A percentile compares a stretch with the other conserved stretches of the same genome.
phyloP scores from a whole-genome alignment of 2,113 vertebrate genomes.

The Dascyllus trimaculatus region DNA sequence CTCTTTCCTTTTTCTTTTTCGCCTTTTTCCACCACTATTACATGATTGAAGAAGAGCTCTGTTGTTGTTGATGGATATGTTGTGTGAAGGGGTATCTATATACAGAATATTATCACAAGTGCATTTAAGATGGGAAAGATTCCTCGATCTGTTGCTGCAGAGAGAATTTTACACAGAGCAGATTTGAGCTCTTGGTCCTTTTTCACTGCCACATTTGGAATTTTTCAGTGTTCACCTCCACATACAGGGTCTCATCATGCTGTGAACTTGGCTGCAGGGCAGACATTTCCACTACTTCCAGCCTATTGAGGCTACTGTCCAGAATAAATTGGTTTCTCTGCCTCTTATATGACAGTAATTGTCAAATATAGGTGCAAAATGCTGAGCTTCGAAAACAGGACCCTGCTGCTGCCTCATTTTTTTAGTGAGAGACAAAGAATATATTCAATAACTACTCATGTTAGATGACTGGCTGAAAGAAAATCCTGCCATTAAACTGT shows the following conservation, averaged over 20 bases:
- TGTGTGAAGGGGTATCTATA: not conserved
- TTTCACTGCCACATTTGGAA: constrained; percentile 10
- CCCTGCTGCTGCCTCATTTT: not conserved
- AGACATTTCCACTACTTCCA: constrained; percentile 23
- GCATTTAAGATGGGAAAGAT: not conserved
- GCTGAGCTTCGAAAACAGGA: not conserved
- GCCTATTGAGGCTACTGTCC: constrained; percentile 18
- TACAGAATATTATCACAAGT: not conserved
- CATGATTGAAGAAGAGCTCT: constrained; percentile 3
- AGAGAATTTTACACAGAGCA: constrained; percentile 7
- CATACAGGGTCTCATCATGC: not conserved
- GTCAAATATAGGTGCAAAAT: constrained; percentile 22
- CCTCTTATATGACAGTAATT: constrained; percentile 6
- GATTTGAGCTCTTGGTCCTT: not conserved
- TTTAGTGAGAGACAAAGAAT: not conserved
- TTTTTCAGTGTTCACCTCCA: not conserved
- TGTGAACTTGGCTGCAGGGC: constrained; percentile 20
- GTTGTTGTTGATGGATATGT: not conserved
- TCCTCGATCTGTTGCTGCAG: not conserved
- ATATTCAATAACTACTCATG: not conserved
- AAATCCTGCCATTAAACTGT: not conserved
- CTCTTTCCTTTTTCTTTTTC: not conserved
- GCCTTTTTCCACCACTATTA: not conserved
- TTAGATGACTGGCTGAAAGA: not conserved
- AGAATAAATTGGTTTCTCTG: constrained; percentile 30